Percentiles rank a stretch among this genome's conserved stretches.
These are phyloP conservation scores for Myotis davidii DNA, from an alignment of 2,113 vertebrate species.

Conservation along the genomic window DNA sequence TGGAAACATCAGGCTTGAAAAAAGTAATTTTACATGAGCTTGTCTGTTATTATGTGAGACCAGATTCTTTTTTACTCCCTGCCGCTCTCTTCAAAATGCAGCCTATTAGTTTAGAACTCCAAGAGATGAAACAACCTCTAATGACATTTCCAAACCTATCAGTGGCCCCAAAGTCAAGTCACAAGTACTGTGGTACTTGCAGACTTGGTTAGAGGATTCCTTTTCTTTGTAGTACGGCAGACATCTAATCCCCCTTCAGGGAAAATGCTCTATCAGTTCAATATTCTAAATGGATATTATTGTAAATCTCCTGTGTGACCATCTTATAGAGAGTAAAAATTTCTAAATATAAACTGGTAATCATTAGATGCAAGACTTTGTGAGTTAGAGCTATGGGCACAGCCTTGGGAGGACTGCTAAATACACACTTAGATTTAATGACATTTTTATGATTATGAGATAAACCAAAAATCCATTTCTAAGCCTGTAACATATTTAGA, in stretches of 20 bases:
- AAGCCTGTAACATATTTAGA: not conserved
- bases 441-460: constrained; percentile 26
- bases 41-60: not conserved
- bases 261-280: not conserved
- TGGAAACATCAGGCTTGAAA: not conserved
- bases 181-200: not conserved
- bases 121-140: not conserved
- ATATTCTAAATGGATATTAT: not conserved
- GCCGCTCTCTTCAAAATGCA: constrained; percentile 39
- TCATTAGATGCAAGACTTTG: not conserved
- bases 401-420: not conserved
- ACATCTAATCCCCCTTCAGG: not conserved
- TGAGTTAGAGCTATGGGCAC: not conserved
- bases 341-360: not conserved
- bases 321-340: not conserved
- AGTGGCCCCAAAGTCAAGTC: not conserved
- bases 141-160: not conserved
- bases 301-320: not conserved
- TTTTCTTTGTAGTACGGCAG: not conserved
- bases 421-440: not conserved
- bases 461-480: constrained; percentile 10
- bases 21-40: constrained; percentile 37
- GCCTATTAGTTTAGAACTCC: not conserved
- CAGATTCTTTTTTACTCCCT: not conserved
- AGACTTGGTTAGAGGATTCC: not conserved